Conservation (phyloP, 2,113 vertebrate genomes). For the Promerops cafer region DNA sequence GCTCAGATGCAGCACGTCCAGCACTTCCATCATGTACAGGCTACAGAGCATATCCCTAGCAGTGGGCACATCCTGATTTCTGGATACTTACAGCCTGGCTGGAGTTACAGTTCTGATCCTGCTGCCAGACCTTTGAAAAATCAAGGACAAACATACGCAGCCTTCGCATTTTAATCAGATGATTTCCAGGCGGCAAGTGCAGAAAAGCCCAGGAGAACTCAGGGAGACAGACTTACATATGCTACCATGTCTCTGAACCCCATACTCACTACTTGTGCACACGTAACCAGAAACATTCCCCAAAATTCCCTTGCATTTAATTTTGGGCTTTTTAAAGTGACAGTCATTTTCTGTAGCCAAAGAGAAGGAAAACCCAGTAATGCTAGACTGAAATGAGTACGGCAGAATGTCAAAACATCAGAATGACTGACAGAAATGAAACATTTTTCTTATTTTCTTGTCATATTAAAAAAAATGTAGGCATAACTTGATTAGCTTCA, state of each 20-base stretch:
- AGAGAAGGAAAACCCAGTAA: background rate
- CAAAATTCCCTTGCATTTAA: background rate
- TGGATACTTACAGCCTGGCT: background rate
- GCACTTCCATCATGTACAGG: fast-evolving
- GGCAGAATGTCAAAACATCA: background rate
- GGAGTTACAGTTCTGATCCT: background rate
- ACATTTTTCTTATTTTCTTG: background rate
- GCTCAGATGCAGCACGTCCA: fast-evolving
- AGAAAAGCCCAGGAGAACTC: background rate
- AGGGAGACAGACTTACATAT: background rate
- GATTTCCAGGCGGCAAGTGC: background rate
- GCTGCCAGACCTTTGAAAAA: background rate
- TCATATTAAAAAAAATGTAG: background rate
- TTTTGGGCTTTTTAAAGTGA: background rate
- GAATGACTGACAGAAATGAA: background rate
- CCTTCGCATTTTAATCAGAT: background rate
- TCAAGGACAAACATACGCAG: background rate
- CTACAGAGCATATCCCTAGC: fast-evolving
- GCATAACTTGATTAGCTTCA: background rate
- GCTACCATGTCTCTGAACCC: background rate
- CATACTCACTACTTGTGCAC: background rate
- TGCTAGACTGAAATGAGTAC: background rate
- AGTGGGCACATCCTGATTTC: background rate
- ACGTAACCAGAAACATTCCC: background rate
- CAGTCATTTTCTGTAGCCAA: background rate